Percentiles rank a stretch among this genome's conserved stretches.
phyloP scores from a whole-genome alignment of 2,888 invertebrate genomes.

The Sceliomorpha sp. region DNA sequence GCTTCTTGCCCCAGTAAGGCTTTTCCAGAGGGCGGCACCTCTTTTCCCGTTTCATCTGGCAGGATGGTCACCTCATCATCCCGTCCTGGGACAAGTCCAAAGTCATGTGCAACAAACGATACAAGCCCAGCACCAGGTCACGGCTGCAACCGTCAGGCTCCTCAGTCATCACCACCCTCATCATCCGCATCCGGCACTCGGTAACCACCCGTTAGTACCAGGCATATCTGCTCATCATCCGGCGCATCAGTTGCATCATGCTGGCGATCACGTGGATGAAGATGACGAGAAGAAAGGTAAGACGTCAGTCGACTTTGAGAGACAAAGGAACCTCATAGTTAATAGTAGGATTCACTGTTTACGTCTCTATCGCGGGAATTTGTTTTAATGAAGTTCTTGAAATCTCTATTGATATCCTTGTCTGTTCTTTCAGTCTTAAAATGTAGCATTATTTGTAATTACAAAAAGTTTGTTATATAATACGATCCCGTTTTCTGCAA shows the following conservation, averaged over 20 bases:
- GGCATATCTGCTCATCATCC: constrained; percentile 73
- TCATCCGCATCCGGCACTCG: constrained; percentile 74
- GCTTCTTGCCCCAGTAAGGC: constrained; percentile 70
- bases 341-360: too few relatives aligned
- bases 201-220: constrained; percentile 74
- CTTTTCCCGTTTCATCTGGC: constrained; percentile 77
- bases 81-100: constrained; percentile 76
- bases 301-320: constrained; percentile 5
- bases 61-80: constrained; percentile 78
- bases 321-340: too few relatives aligned
- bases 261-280: constrained; percentile 73
- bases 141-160: constrained; percentile 73
- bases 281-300: constrained; percentile 79
- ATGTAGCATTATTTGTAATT: too few relatives aligned
- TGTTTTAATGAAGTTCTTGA: too few relatives aligned
- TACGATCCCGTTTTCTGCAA: too few relatives aligned
- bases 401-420: too few relatives aligned
- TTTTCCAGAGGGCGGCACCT: constrained; percentile 76
- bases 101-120: constrained; percentile 76
- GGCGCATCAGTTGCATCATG: constrained; percentile 73
- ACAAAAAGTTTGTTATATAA: too few relatives aligned
- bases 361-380: too few relatives aligned
- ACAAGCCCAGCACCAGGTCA: constrained; percentile 75
- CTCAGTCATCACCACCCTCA: constrained; percentile 77
- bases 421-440: too few relatives aligned